Evolutionary conservation across 2,888 invertebrate genomes (phyloP).

Genomic region (Gymnoscelis rufifasciata): DNA sequence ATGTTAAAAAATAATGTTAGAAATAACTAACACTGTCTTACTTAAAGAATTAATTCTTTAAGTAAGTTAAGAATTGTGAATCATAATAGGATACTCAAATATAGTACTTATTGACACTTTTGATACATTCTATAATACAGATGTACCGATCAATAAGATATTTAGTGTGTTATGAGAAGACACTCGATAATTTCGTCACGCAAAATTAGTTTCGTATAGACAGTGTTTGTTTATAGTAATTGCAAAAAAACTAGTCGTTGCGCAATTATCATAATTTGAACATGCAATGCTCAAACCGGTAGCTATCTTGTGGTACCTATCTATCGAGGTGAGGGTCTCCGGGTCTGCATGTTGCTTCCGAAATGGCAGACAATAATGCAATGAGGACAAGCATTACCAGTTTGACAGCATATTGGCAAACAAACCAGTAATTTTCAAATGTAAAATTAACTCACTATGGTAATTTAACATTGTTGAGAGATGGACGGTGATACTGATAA

Average conservation of each 20-base stretch:
- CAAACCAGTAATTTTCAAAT: conserved; percentile 20
- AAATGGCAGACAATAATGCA: conserved; percentile 36
- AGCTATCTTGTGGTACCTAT: conserved; percentile 18
- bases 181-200: conserved; percentile 19
- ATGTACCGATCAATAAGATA: too few species aligned
- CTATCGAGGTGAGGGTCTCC: conserved; percentile 64
- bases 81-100: too few species aligned
- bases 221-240: conserved; percentile 8
- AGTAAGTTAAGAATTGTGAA: too few species aligned
- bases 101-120: too few species aligned
- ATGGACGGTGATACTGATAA: neutral
- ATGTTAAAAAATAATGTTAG: too few species aligned
- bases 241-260: conserved; percentile 18
- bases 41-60: too few species aligned
- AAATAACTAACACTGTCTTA: too few species aligned
- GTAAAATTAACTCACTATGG: neutral
- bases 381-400: conserved; percentile 31
- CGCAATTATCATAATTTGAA: conserved; percentile 42
- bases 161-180: too few species aligned
- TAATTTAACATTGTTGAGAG: neutral
- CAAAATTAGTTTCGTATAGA: conserved; percentile 15
- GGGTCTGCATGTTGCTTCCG: conserved; percentile 49
- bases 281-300: conserved; percentile 40
- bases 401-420: conserved; percentile 33
- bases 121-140: too few species aligned